Conservation (phyloP, 2,113 vertebrate genomes). For the Thermophis baileyi region DNA sequence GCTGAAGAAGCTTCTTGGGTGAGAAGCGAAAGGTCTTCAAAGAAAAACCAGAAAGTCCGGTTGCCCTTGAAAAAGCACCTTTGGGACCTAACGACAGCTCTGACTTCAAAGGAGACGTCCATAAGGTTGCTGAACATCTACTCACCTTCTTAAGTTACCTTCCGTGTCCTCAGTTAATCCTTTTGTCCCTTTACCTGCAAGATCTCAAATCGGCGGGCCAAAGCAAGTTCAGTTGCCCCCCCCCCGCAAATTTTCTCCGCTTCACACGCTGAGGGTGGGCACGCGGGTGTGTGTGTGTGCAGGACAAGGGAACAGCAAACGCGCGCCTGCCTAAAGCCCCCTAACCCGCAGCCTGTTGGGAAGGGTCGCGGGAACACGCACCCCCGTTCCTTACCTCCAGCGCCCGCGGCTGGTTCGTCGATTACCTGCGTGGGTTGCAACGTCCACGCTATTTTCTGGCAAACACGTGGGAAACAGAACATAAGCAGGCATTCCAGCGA, state of each 20-base stretch:
- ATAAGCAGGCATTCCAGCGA: neutral
- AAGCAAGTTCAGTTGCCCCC: neutral
- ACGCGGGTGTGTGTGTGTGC: neutral
- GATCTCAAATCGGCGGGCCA: neutral
- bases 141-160: neutral
- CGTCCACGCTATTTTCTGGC: neutral
- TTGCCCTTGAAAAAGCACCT: too few species aligned
- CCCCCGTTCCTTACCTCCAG: neutral
- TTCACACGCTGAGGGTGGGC: neutral
- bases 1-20: too few species aligned
- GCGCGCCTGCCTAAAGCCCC: neutral
- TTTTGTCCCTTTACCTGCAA: neutral
- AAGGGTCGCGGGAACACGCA: neutral
- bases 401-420: neutral
- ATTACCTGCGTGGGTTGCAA: neutral
- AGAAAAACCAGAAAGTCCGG: too few species aligned
- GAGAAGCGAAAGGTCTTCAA: too few species aligned
- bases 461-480: neutral
- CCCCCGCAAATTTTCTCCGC: neutral
- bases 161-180: neutral
- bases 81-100: too few species aligned
- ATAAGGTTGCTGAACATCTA: neutral
- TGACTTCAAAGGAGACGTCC: neutral
- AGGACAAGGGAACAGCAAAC: neutral
- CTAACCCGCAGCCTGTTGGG: neutral